Percentiles rank a stretch among this genome's conserved stretches.
phyloP scores from a whole-genome alignment of 1,140 invertebrate genomes.

The Macrotrachela quadricornifera region DNA sequence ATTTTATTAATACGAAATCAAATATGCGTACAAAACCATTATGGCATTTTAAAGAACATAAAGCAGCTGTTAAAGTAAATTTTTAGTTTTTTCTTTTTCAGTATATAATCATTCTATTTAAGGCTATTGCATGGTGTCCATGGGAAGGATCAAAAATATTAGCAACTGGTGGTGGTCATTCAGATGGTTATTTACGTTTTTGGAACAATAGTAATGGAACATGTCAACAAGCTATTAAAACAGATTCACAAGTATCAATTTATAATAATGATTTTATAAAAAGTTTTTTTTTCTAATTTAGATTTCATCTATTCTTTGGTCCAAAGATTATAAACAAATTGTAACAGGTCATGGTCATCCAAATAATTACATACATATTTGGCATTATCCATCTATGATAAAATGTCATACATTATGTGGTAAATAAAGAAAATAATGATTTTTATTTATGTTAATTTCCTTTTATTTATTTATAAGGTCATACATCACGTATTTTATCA shows the following conservation, averaged over 20 bases:
- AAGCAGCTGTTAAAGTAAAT: conserved; percentile 36
- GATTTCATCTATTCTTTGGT: conserved; percentile 76
- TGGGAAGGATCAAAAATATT: conserved; percentile 60
- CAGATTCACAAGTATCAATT: conserved; percentile 47
- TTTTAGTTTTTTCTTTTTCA: conserved; percentile 35
- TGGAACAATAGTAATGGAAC: conserved; percentile 69
- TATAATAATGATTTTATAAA: too few species aligned
- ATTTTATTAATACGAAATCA: too few species aligned
- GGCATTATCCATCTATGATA: conserved; percentile 29
- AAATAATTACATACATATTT: conserved; percentile 77
- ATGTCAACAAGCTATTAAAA: not conserved
- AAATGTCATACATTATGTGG: too few species aligned
- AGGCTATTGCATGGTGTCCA: conserved; percentile 80
- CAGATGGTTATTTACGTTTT: conserved; percentile 53
- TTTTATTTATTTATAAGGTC: too few species aligned
- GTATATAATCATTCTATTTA: conserved; percentile 23
- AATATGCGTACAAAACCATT: conserved; percentile 13
- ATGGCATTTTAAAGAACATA: conserved; percentile 29
- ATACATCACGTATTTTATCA: too few species aligned
- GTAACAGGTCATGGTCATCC: conserved; percentile 83
- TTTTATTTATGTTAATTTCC: too few species aligned
- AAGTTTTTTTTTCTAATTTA: too few species aligned
- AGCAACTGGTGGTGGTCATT: conserved; percentile 82
- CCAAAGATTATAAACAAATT: conserved; percentile 74
- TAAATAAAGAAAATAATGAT: too few species aligned